phyloP scores from a whole-genome alignment of 2,113 vertebrate genomes.

The Eulemur macaco region DNA sequence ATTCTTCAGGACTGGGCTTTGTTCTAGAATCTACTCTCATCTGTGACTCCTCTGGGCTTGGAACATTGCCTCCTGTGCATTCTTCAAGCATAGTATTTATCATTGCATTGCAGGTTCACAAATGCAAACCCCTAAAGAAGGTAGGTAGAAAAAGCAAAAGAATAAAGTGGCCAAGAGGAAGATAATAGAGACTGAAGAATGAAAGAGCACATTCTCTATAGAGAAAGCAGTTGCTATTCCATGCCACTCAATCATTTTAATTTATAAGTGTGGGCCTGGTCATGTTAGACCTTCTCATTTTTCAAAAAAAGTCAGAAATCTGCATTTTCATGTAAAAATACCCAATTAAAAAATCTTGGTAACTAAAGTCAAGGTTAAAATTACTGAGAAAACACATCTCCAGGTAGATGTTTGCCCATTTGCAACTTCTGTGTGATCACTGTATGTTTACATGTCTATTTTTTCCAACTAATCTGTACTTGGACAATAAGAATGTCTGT shows the following conservation, averaged over 20 bases:
- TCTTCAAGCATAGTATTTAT: neutral
- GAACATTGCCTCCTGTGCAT: neutral
- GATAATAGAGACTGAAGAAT: neutral
- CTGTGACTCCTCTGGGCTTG: neutral
- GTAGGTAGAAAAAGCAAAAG: neutral
- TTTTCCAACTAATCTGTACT: neutral
- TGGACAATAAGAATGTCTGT: neutral
- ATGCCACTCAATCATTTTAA: neutral
- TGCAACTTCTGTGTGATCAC: neutral
- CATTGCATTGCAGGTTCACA: neutral
- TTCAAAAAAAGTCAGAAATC: slow-evolving; percentile 37
- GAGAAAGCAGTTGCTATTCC: neutral
- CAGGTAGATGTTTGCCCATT: neutral
- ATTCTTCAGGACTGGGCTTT: neutral
- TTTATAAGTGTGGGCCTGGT: neutral
- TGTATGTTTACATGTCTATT: neutral
- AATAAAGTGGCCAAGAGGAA: neutral
- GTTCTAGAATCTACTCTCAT: neutral
- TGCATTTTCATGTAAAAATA: slow-evolving; percentile 29
- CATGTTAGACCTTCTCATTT: neutral
- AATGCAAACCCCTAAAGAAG: neutral
- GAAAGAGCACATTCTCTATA: neutral
- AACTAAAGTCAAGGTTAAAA: slow-evolving; percentile 3
- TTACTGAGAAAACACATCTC: neutral
- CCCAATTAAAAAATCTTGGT: neutral